A percentile compares a stretch with the other conserved stretches of the same genome.
phyloP scores from a whole-genome alignment of 2,888 invertebrate genomes.

The Ametastegia equiseti region DNA sequence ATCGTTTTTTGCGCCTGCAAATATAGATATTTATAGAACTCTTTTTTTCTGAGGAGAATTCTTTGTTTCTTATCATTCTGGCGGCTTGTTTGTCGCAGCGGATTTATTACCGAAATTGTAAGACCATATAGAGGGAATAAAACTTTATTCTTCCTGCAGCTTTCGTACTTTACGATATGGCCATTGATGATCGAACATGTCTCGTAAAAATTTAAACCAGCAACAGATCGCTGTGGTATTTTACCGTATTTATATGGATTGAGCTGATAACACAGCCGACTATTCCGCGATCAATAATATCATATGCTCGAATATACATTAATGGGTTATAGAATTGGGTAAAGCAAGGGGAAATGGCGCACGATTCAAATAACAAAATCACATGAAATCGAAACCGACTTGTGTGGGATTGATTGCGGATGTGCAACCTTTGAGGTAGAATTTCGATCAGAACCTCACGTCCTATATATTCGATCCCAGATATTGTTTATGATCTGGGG shows the following conservation, averaged over 20 bases:
- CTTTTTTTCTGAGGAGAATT: background rate
- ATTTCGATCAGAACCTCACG: too few species aligned
- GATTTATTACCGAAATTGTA: background rate
- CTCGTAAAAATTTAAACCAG: background rate
- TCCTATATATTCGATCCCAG: too few species aligned
- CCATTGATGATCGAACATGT: background rate
- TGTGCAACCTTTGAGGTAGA: too few species aligned
- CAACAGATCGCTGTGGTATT: background rate
- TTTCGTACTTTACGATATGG: too few species aligned
- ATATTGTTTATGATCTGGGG: too few species aligned
- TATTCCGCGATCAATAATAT: background rate
- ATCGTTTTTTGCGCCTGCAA: background rate
- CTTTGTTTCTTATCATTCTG: background rate
- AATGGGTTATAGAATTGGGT: background rate
- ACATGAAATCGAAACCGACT: too few species aligned
- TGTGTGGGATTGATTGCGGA: too few species aligned
- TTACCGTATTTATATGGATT: background rate
- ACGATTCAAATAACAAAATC: too few species aligned
- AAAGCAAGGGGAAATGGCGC: background rate
- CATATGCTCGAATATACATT: background rate
- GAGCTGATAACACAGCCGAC: background rate
- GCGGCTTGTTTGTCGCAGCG: background rate
- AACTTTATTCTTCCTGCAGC: background rate
- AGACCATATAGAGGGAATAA: background rate
- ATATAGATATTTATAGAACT: background rate